Base-by-base conservation (phyloP, 1,140 invertebrate species). In the Riptortus pedestris region DNA sequence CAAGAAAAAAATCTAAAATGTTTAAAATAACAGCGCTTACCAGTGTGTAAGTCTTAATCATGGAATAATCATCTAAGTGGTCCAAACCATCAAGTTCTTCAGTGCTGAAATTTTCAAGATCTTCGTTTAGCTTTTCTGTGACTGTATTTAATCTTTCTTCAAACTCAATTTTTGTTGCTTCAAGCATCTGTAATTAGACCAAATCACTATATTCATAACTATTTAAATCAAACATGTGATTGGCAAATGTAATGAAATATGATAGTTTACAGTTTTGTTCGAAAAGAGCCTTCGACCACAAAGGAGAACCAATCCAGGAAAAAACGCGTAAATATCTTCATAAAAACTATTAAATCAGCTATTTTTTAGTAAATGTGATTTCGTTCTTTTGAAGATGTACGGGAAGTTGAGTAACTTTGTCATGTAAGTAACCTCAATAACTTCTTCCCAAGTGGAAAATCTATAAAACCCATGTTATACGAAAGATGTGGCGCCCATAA, bases 161-260 rank as follows among this genome's bases (percentile, higher is more conserved):
- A 70, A 91, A 85, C 61, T 86, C 81, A 60, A 81, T 85, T 76
- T 91, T 92, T 48, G 83, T 84, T 29, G 83, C 80, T 76, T 93
- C 90, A 71, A 85, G 85, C 66, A 86, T 38, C 66, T 68, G 33
- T 20, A 60, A 59, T 22, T 52, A 27, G n/a, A n/a, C n/a, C n/a
- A 16, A 61, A 12, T 14, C n/a, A 48, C 18, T 18, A 51, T 2
- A 61, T 24, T 12, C 62, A n/a, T 16, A 65, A 60, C n/a, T 51
- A n/a, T 20, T 26, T 29, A 16, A 45, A 60, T 45, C 20, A 29
- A 45, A 26, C 45, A 4, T 29, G 18, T 2, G 12, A 26, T 51
- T 60, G 33, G 11, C 27, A 60, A 16, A 60, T 31, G 2, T 31
- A 18, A 51, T 28, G 52, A 52, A 24, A 77, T 79, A 68, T 11